Base-by-base conservation (phyloP, 2,797 vertebrate species). In the Phyllotis vaccarum region DNA sequence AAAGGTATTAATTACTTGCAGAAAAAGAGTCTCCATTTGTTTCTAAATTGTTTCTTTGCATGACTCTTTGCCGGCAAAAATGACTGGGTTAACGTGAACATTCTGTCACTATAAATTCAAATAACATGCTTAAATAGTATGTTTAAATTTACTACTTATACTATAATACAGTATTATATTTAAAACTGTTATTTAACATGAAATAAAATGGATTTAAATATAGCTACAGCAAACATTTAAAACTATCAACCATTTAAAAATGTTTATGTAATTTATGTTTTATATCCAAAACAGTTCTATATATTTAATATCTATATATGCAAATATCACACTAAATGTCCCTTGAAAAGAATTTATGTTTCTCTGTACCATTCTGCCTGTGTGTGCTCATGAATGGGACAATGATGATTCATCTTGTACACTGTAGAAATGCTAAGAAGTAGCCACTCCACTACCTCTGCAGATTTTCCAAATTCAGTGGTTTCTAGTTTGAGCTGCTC, bases 1-100 rank as follows among this genome's bases (percentile, higher is more conserved):
- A 97, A 97, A 97, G 78, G 94, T 97, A 97, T 97, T 97, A 95
- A 97, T 97, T 97, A 97, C 96, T 97, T 91, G 72, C 46, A 43
- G 95, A 95, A 95, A 95, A 96, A 94, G 92, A 89, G 78, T 95
- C 80, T 95, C 91, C 95, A 95, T 97, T 97, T 98, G 91, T 95
- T 97, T 92, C 96, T 97, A 87, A 96, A 97, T 95, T 97, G 92
- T 96, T 97, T 97, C 96, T 87, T 91, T 95, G 82, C 95, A 81
- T 95, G 92, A 97, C 86, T 97, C 96, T 96, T 96, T 91, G 54
- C 95, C 80, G 93, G 64, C 52, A 96, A 96, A 97, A 95, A 96
- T 31, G 90, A 91, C 86, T 94, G 37, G 79, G 75, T 81, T 95
- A 96, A 95, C 93, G 74, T 90, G 91, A 97, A 90, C 72, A 85